Base-by-base conservation (phyloP, 2,888 invertebrate species). In the Gandaritis pyraliata region DNA sequence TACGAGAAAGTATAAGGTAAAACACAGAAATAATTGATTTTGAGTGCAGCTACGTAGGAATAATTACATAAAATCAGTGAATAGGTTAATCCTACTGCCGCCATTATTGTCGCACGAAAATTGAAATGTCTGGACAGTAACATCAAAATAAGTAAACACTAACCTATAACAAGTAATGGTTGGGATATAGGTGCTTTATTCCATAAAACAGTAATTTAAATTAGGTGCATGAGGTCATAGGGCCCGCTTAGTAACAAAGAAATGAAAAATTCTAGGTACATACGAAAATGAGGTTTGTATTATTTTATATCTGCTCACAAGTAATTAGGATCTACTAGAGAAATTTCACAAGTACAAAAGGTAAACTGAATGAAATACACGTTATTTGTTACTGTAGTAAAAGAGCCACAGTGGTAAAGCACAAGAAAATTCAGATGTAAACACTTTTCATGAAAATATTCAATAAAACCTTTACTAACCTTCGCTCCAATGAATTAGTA, bases 381-480 rank as follows among this genome's bases (percentile, higher is more conserved):
- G 61, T 69, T 92, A 90, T 93, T 23, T 23, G 91, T 66, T 74
- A 64, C 69, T 70, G 73, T 78, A 78, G 75, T 76, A 77, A 93
- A 93, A 93, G 93, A 93, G 94, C 93, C 93, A 92, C 92, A 93
- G 92, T 86, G 90, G 90, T 71, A 81, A 80, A 64, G 93, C 93
- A 90, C 88, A 92, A 93, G 86, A 90, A 93, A 93, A 93, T 93
- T 93, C 93, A 93, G 94, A 95, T 95, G 95, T 95, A 95, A 95
- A 95, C 95, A 95, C 93, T 94, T 94, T 93, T 94, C 64, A 16
- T 80, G 74, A 85, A 90, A 87, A 84, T 82, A 78, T 68, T 73
- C 57, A 81, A 78, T 67, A 69, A 83, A 83, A 77, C 71, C 62
- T 68, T 64, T 82, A 91, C 91, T 87, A 76, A 92, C 91, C 91